These are phyloP conservation scores for Gobius niger DNA, from an alignment of 2,113 vertebrate genomes.

Conservation along the genomic window DNA sequence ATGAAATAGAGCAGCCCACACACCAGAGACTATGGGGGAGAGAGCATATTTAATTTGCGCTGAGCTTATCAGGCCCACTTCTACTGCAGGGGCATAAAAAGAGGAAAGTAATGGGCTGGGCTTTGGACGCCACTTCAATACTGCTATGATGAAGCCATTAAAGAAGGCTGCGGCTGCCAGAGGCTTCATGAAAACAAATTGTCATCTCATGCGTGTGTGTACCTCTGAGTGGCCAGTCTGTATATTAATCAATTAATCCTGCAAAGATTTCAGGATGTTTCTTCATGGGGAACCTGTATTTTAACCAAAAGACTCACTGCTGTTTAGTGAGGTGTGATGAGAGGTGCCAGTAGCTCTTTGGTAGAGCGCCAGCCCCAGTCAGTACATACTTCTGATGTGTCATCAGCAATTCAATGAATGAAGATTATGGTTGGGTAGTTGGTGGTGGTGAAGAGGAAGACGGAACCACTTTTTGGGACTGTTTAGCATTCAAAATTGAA, in stretches of 20 bases:
- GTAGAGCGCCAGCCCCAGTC: too few species aligned
- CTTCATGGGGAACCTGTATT: conserved; percentile 51
- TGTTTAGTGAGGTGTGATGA: too few species aligned
- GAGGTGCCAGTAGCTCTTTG: too few species aligned
- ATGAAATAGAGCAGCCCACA: conserved; percentile 56
- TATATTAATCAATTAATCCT: conserved; percentile 33
- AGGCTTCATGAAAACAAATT: conserved; percentile 64
- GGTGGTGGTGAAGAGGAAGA: too few species aligned
- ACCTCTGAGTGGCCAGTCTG: conserved; percentile 28
- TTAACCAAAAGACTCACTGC: neutral
- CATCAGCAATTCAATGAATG: too few species aligned
- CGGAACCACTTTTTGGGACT: too few species aligned
- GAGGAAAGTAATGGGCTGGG: conserved; percentile 20
- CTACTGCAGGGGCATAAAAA: conserved; percentile 32
- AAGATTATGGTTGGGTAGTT: too few species aligned
- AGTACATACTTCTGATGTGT: too few species aligned
- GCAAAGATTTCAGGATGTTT: conserved; percentile 24
- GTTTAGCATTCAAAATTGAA: too few species aligned
- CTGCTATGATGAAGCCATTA: conserved; percentile 67
- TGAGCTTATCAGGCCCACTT: conserved; percentile 58
- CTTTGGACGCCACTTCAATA: conserved; percentile 55
- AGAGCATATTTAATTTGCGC: conserved; percentile 68
- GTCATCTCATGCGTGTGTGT: conserved; percentile 29
- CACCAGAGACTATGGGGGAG: conserved; percentile 37
- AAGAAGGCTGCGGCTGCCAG: conserved; percentile 72